A percentile compares a stretch with the other conserved stretches of the same genome.
phyloP scores from a whole-genome alignment of 2,888 invertebrate species.

The Malacosoma neustria region DNA sequence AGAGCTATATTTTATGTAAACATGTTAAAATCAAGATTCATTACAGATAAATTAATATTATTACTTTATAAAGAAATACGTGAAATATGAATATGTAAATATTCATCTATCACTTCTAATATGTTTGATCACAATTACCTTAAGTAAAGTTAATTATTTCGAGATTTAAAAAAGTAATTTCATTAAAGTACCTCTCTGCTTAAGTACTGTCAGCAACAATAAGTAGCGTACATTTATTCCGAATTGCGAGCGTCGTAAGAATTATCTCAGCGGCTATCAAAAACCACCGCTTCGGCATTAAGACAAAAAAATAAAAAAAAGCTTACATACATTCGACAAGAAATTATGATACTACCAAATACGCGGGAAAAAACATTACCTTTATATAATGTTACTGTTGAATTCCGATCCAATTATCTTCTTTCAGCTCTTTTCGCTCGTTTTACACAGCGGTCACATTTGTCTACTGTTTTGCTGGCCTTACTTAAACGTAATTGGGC shows the following conservation, averaged over 20 bases:
- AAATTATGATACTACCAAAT: constrained; percentile 71
- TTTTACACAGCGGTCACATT: constrained; percentile 30
- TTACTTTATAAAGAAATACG: no score
- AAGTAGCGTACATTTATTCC: constrained; percentile 41
- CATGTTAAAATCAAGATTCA: no score
- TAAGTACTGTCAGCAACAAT: constrained; percentile 26
- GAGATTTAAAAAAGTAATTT: no score
- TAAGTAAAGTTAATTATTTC: no score
- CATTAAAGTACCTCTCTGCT: neutral
- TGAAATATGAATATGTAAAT: no score
- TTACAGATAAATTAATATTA: no score
- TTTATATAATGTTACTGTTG: constrained; percentile 31
- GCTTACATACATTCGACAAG: constrained; percentile 41
- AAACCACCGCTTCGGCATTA: constrained; percentile 39
- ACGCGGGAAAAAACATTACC: constrained; percentile 53
- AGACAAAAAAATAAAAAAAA: constrained; percentile 31
- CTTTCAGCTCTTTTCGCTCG: constrained; percentile 21
- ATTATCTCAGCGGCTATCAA: constrained; percentile 53
- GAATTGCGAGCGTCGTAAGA: constrained; percentile 36
- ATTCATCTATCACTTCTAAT: no score
- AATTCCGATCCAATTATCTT: constrained; percentile 37
- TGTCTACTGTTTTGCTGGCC: constrained; percentile 23
- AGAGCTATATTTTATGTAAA: no score
- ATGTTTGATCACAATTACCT: no score
- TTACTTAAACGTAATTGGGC: constrained; percentile 18